Conservation (phyloP, 2,888 invertebrate genomes). For the Acleris cristana region DNA sequence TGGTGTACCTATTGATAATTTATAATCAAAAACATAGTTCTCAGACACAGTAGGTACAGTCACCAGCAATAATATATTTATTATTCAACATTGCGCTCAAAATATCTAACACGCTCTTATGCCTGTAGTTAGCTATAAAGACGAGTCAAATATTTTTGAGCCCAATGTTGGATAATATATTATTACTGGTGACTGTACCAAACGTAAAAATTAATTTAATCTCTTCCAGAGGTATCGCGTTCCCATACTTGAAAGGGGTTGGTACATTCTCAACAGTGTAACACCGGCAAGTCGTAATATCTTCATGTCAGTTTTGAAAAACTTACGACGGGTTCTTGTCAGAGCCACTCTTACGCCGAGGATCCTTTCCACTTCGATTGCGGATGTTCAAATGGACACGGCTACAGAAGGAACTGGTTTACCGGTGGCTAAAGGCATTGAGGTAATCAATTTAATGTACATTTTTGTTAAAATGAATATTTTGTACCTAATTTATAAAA, state of each 20-base stretch:
- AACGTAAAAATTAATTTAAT: background rate
- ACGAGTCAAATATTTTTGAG: too few relatives aligned
- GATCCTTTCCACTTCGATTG: constrained; percentile 87
- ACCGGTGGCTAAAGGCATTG: constrained; percentile 89
- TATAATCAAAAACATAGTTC: too few relatives aligned
- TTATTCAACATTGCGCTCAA: too few relatives aligned
- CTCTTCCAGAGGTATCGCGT: constrained; percentile 84
- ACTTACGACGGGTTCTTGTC: constrained; percentile 92
- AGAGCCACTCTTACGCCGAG: constrained; percentile 87
- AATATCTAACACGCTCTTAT: too few relatives aligned
- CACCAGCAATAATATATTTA: too few relatives aligned
- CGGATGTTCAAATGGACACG: constrained; percentile 94
- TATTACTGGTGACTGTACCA: background rate
- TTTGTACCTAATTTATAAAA: too few relatives aligned
- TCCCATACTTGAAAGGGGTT: constrained; percentile 86
- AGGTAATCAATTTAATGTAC: constrained; percentile 72
- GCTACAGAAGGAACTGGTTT: constrained; percentile 87
- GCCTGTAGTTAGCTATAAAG: too few relatives aligned
- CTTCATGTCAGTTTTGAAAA: constrained; percentile 92
- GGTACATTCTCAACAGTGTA: constrained; percentile 75
- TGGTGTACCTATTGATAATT: too few relatives aligned
- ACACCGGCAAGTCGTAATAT: constrained; percentile 87
- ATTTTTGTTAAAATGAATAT: too few relatives aligned
- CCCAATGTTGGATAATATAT: too few relatives aligned
- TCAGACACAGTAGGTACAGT: too few relatives aligned